Evolutionary conservation across 2,888 invertebrate genomes (phyloP).

Genomic region (Drosophila affinis): DNA sequence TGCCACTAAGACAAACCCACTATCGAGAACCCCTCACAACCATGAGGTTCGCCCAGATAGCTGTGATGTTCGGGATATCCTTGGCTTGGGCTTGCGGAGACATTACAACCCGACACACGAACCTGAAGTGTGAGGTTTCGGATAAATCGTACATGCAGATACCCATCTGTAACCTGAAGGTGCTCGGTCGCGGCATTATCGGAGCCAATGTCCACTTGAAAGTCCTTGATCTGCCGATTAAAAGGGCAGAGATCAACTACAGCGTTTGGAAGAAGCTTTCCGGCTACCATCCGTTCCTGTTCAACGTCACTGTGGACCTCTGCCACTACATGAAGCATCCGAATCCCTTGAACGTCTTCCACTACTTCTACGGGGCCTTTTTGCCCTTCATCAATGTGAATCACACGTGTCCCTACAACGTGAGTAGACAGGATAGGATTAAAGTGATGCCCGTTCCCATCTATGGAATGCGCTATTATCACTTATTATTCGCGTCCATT

Average conservation of each 20-base stretch:
- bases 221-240: background rate
- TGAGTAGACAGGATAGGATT: background rate
- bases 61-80: background rate
- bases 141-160: background rate
- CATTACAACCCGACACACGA: conserved; percentile 16
- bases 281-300: conserved; percentile 39
- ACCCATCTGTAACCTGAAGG: conserved; percentile 18
- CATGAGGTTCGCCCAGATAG: conserved; percentile 13
- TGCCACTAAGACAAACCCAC: no score
- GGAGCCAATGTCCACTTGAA: conserved; percentile 8
- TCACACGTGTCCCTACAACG: conserved; percentile 22
- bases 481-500: no score
- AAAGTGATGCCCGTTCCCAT: no score
- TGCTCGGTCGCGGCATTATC: conserved; percentile 34
- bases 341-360: conserved; percentile 20
- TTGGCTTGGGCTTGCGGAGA: background rate
- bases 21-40: background rate
- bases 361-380: conserved; percentile 13
- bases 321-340: conserved; percentile 29
- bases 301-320: conserved; percentile 21
- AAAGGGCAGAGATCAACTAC: background rate
- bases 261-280: conserved; percentile 23
- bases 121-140: conserved; percentile 7
- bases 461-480: no score
- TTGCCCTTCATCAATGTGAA: conserved; percentile 25